Conservation (phyloP, 2,888 invertebrate species). For the Altica lythri region DNA sequence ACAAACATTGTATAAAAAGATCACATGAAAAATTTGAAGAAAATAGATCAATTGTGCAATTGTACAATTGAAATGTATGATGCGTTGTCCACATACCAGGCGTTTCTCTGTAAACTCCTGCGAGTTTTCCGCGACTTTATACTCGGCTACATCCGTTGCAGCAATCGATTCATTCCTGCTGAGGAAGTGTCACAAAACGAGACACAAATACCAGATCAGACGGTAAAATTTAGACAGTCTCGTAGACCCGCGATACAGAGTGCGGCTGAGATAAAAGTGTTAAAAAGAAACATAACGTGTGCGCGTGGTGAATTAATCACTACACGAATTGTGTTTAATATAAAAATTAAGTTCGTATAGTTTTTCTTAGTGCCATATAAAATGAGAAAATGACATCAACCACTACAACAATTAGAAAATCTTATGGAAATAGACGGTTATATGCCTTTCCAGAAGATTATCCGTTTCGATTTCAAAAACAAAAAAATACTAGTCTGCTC, state of each 20-base stretch:
- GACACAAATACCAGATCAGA: constrained; percentile 14
- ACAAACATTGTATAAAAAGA: too few species aligned
- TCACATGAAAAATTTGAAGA: not conserved
- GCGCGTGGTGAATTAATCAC: constrained; percentile 13
- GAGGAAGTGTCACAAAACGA: constrained; percentile 14
- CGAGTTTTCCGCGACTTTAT: not conserved
- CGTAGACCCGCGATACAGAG: constrained; percentile 9
- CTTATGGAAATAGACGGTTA: constrained; percentile 56
- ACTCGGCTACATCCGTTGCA: constrained; percentile 23
- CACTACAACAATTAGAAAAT: constrained; percentile 55
- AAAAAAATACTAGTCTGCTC: constrained; percentile 49
- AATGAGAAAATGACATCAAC: constrained; percentile 54
- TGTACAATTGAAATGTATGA: too few species aligned
- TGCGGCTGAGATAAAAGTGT: not conserved
- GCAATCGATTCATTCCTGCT: constrained; percentile 28
- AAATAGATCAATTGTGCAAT: too few species aligned
- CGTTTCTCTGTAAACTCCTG: not conserved
- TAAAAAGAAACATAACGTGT: constrained; percentile 1
- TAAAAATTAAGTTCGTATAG: not conserved
- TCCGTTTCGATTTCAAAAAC: constrained; percentile 52
- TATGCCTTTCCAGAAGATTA: constrained; percentile 56
- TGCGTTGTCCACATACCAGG: not conserved
- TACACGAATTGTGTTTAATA: not conserved
- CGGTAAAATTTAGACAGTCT: constrained; percentile 14
- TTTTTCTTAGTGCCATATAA: constrained; percentile 30